A percentile compares a stretch with the other conserved stretches of the same genome.
Conservation (phyloP, 1,140 invertebrate species). For the Drosophila pectinifera region DNA sequence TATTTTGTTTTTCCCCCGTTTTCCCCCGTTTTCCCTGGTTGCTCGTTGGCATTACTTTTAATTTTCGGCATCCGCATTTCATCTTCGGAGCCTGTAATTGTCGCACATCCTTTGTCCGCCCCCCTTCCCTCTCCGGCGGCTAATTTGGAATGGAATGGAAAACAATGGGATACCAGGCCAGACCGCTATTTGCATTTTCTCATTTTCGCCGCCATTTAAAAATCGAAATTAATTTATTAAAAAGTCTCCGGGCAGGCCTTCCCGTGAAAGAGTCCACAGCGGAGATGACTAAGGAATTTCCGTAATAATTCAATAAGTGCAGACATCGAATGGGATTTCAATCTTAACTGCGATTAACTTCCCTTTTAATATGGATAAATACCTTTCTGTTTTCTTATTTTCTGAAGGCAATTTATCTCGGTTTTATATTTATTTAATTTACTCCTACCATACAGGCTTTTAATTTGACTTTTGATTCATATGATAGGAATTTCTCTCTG, state of each 20-base stretch:
- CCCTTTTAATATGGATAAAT: background rate
- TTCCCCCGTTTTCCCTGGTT: background rate
- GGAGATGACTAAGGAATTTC: background rate
- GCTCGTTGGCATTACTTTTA: constrained; percentile 33
- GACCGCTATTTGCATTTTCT: background rate
- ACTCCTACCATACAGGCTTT: no score
- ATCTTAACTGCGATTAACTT: background rate
- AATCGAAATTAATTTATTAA: constrained; percentile 27
- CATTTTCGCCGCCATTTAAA: constrained; percentile 3
- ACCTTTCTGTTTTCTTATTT: background rate
- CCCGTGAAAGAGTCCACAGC: background rate
- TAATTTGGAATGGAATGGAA: constrained; percentile 37
- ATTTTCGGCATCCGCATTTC: constrained; percentile 51
- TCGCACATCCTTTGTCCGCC: constrained; percentile 30
- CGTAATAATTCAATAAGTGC: constrained; percentile 8
- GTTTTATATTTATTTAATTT: no score
- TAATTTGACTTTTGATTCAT: no score
- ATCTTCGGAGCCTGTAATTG: constrained; percentile 39
- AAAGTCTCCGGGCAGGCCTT: background rate
- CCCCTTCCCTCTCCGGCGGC: constrained; percentile 1
- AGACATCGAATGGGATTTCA: background rate
- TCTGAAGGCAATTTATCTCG: no score
- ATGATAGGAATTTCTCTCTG: no score
- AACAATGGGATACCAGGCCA: constrained; percentile 10
- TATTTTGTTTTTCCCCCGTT: background rate